These are phyloP conservation scores for Thymelicus lineola DNA, from an alignment of 2,888 invertebrate species.

Conservation along the genomic window DNA sequence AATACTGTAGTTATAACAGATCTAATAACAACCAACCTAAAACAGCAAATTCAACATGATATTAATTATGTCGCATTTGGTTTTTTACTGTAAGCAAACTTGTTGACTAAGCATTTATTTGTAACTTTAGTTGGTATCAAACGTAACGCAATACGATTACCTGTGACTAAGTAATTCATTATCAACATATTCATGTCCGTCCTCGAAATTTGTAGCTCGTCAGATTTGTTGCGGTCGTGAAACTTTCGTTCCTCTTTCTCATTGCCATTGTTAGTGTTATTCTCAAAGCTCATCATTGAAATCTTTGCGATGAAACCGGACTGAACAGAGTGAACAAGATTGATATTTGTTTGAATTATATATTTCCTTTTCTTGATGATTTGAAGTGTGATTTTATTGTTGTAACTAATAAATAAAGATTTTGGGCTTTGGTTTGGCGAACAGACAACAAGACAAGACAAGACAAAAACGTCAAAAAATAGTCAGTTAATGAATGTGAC, in stretches of 20 bases:
- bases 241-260: slow-evolving; percentile 81
- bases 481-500: no score
- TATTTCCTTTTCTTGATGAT: neutral
- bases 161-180: slow-evolving; percentile 99
- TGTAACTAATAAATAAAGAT: neutral
- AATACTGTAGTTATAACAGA: no score
- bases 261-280: slow-evolving; percentile 60
- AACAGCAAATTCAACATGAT: neutral
- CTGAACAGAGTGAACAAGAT: neutral
- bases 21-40: neutral
- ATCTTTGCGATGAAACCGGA: slow-evolving; percentile 11
- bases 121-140: neutral
- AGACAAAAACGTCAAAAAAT: no score
- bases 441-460: no score
- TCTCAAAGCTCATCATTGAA: slow-evolving; percentile 73
- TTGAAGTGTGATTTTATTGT: neutral
- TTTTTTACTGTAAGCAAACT: neutral
- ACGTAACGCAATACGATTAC: slow-evolving; percentile 32
- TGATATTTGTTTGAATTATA: neutral
- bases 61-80: neutral
- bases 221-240: slow-evolving; percentile 90
- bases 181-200: slow-evolving; percentile 98
- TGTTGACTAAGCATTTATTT: neutral
- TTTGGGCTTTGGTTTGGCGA: neutral
- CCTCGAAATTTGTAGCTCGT: slow-evolving; percentile 92